Conservation (phyloP, 2,797 vertebrate genomes). For the Sebastes vulpes region DNA sequence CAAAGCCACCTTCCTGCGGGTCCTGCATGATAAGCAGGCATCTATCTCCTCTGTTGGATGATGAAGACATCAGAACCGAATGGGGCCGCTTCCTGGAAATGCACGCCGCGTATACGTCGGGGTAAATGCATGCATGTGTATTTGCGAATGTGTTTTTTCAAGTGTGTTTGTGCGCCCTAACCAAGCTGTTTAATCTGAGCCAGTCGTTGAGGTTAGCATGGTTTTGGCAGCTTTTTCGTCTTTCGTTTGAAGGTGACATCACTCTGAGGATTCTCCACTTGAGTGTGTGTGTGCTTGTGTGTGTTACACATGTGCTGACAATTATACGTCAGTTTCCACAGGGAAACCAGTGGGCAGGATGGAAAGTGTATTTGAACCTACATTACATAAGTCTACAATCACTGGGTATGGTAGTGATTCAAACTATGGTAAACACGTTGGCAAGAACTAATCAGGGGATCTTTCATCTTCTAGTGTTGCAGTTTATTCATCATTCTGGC, state of each 20-base stretch:
- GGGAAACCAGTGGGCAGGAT: conserved; percentile 59
- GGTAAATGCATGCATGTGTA: conserved; percentile 20
- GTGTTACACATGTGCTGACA: conserved; percentile 67
- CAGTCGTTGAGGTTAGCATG: conserved; percentile 38
- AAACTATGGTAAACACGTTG: conserved; percentile 75
- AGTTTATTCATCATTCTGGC: conserved; percentile 66
- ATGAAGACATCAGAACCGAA: conserved; percentile 53
- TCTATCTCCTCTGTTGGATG: conserved; percentile 21
- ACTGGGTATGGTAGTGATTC: conserved; percentile 75
- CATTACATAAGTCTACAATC: conserved; percentile 76
- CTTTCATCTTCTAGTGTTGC: conserved; percentile 71
- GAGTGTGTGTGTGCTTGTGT: neutral
- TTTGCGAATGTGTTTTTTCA: conserved; percentile 26
- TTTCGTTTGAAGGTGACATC: conserved; percentile 69
- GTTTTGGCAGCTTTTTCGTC: conserved; percentile 45
- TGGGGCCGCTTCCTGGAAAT: conserved; percentile 22
- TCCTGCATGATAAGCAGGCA: conserved; percentile 52
- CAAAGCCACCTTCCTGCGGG: conserved; percentile 64
- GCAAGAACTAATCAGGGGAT: conserved; percentile 70
- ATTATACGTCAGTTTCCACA: conserved; percentile 65
- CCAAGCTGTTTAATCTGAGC: conserved; percentile 51
- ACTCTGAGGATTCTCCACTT: conserved; percentile 46
- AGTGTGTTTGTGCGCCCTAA: conserved; percentile 39
- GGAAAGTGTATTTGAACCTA: conserved; percentile 66
- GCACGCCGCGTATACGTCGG: neutral